phyloP scores from a whole-genome alignment of 2,888 invertebrate genomes.

The Sinopyrophorus schimmeli region DNA sequence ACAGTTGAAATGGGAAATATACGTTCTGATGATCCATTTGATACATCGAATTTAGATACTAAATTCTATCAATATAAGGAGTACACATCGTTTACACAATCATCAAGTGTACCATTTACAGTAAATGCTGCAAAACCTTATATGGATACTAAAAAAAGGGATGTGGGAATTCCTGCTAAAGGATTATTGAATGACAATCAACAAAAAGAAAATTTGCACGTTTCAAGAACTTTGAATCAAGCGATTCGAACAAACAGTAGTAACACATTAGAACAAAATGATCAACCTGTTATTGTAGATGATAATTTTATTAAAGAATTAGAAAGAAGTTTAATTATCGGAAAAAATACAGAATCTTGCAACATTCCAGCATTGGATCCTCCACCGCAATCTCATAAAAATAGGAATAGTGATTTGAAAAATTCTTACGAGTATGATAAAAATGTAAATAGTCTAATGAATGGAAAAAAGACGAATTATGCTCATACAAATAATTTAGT shows the following conservation, averaged over 20 bases:
- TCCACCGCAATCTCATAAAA: slow-evolving; percentile 48
- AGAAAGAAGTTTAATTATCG: slow-evolving; percentile 61
- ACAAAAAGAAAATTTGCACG: too few relatives aligned
- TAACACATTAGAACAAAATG: too few relatives aligned
- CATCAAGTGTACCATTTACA: too few relatives aligned
- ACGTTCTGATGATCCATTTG: slow-evolving; percentile 65
- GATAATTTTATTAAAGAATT: slow-evolving; percentile 66
- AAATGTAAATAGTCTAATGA: slow-evolving; percentile 8
- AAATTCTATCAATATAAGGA: slow-evolving; percentile 1
- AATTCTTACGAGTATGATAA: slow-evolving; percentile 30
- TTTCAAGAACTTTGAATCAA: too few relatives aligned
- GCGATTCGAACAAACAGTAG: too few relatives aligned
- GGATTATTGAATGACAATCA: too few relatives aligned
- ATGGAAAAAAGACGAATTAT: slow-evolving; percentile 3
- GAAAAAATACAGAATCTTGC: slow-evolving; percentile 33
- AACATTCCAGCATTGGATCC: slow-evolving; percentile 57
- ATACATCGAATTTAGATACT: slow-evolving; percentile 58
- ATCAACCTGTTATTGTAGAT: too few relatives aligned
- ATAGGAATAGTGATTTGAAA: slow-evolving; percentile 12
- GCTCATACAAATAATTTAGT: slow-evolving; percentile 15
- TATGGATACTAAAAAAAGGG: too few relatives aligned
- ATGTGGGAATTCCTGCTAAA: too few relatives aligned
- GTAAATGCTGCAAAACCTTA: too few relatives aligned
- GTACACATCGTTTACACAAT: slow-evolving; percentile 1
- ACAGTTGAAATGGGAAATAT: slow-evolving; percentile 49